A percentile compares a stretch with the other conserved stretches of the same genome.
Conservation (phyloP, 2,888 invertebrate species). For the Conchocele bisecta region DNA sequence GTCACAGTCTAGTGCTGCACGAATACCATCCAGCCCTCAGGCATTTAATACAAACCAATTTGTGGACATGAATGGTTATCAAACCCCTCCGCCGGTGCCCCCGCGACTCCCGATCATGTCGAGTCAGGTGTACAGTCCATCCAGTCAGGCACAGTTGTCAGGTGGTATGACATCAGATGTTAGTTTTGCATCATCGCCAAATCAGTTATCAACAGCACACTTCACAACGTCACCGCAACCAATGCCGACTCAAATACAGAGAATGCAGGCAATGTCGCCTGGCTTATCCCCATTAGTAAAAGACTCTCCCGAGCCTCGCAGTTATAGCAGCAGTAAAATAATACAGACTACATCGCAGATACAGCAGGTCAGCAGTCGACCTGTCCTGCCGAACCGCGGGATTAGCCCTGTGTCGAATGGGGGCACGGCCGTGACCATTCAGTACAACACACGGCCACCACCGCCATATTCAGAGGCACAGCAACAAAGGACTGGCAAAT, state of each 20-base stretch:
- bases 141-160: constrained; percentile 62
- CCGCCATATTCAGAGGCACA: constrained; percentile 10
- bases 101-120: constrained; percentile 68
- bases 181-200: constrained; percentile 31
- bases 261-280: constrained; percentile 25
- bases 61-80: constrained; percentile 66
- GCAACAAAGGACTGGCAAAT: constrained; percentile 11
- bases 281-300: constrained; percentile 28
- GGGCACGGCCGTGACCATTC: constrained; percentile 87
- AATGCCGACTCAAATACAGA: constrained; percentile 42
- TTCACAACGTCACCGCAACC: constrained; percentile 29
- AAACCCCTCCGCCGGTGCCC: constrained; percentile 85
- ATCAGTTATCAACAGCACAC: constrained; percentile 23
- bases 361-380: constrained; percentile 52
- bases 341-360: constrained; percentile 50
- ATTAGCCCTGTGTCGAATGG: constrained; percentile 89
- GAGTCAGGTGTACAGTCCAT: constrained; percentile 41
- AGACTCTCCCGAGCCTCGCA: constrained; percentile 1
- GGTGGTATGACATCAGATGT: constrained; percentile 43
- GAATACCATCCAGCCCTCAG: constrained; percentile 42
- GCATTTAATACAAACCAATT: constrained; percentile 4
- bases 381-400: constrained; percentile 83
- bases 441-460: constrained; percentile 22
- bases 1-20: constrained; percentile 41
- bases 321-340: constrained; percentile 25